Conservation (phyloP, 2,113 vertebrate genomes). For the Colaptes auratus region DNA sequence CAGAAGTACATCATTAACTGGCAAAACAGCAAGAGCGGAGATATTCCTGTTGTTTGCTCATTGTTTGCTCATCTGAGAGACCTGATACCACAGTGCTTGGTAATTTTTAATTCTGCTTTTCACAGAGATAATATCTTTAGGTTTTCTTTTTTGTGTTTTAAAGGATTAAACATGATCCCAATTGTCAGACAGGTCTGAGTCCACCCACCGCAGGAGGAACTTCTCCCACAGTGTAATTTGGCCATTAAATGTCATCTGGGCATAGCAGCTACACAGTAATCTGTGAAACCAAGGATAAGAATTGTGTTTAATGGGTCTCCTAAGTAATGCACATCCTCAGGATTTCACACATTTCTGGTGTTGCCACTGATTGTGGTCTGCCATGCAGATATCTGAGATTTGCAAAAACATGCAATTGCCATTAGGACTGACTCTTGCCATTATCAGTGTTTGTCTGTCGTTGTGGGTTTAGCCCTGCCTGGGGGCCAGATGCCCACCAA, state of each 20-base stretch:
- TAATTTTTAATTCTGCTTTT: not conserved
- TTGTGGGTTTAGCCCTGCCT: no score
- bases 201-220: not conserved
- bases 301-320: slow-evolving; percentile 46
- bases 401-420: not conserved
- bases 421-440: not conserved
- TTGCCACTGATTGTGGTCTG: slow-evolving; percentile 1
- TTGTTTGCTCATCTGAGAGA: not conserved
- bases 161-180: not conserved
- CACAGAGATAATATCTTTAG: not conserved
- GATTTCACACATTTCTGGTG: not conserved
- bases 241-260: not conserved
- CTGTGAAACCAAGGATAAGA: slow-evolving; percentile 48
- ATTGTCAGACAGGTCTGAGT: not conserved
- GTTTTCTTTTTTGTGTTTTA: not conserved
- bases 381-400: slow-evolving; percentile 19
- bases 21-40: not conserved
- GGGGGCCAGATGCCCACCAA: no score
- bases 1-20: not conserved
- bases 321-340: not conserved
- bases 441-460: not conserved
- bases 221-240: not conserved
- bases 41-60: not conserved
- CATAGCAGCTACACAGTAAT: not conserved
- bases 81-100: not conserved